Evolutionary conservation across 2,888 invertebrate species (phyloP).

Genomic region (Stictocephala bisonia): DNA sequence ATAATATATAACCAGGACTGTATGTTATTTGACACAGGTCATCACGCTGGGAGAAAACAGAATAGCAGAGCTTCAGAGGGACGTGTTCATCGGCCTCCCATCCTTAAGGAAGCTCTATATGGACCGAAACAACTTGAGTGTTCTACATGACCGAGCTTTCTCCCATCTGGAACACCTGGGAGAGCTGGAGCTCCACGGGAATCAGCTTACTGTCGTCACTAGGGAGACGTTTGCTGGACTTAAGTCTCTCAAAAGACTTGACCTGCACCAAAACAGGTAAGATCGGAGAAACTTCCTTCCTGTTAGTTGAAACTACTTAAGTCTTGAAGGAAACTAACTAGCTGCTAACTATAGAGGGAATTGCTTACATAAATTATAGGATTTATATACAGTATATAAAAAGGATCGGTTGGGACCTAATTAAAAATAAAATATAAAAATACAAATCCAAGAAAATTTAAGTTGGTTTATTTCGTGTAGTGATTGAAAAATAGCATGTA

Average conservation of each 20-base stretch:
- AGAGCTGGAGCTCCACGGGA: constrained; percentile 83
- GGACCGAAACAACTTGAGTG: constrained; percentile 86
- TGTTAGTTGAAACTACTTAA: no score
- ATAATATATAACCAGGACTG: no score
- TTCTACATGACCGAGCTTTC: constrained; percentile 87
- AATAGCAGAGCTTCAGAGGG: constrained; percentile 77
- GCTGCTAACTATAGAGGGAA: no score
- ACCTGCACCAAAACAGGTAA: constrained; percentile 74
- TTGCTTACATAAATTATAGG: no score
- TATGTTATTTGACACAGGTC: no score
- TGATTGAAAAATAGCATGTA: no score
- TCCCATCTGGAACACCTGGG: constrained; percentile 78
- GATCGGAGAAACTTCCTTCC: neutral
- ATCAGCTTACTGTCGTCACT: constrained; percentile 79
- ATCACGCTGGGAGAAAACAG: constrained; percentile 81
- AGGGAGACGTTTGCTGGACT: constrained; percentile 83
- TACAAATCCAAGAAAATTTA: no score
- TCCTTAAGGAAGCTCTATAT: constrained; percentile 79
- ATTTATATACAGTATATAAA: no score
- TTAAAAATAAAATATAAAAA: no score
- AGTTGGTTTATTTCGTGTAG: no score
- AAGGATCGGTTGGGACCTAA: no score
- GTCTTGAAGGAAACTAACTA: no score
- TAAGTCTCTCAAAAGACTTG: constrained; percentile 77
- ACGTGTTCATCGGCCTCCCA: constrained; percentile 80